A percentile compares a stretch with the other conserved stretches of the same genome.
phyloP scores from a whole-genome alignment of 1,140 invertebrate genomes.

The Cherax quadricarinatus region DNA sequence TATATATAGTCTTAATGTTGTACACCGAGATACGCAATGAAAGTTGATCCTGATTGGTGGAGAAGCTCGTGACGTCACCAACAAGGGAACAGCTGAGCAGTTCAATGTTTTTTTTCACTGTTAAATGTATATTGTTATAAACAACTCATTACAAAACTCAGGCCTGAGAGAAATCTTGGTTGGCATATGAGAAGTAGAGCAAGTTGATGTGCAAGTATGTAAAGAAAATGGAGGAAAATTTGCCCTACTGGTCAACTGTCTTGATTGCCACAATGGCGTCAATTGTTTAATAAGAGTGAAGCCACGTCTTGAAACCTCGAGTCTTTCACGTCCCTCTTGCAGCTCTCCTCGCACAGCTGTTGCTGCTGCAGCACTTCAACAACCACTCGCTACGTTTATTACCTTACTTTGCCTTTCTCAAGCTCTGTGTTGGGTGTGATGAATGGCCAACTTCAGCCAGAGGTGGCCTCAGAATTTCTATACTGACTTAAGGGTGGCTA shows the following conservation, averaged over 20 bases:
- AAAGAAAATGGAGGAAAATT: neutral
- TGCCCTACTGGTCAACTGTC: neutral
- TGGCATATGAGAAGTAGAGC: neutral
- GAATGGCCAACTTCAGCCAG: neutral
- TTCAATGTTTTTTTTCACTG: neutral
- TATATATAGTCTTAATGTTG: neutral
- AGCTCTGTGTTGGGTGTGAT: neutral
- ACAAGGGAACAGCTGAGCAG: neutral
- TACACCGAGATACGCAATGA: neutral
- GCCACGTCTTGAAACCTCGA: neutral
- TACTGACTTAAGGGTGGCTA: no score
- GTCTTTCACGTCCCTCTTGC: slow-evolving; percentile 12
- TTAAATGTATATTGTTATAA: neutral
- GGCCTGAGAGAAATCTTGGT: neutral
- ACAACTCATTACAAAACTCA: neutral
- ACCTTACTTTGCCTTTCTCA: neutral
- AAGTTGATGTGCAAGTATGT: neutral
- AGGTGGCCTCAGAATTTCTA: no score
- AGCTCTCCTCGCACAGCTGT: neutral
- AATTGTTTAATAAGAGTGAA: slow-evolving; percentile 1
- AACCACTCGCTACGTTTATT: neutral
- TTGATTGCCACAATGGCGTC: slow-evolving; percentile 8
- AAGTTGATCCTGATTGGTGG: slow-evolving; percentile 2
- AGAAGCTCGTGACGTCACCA: neutral
- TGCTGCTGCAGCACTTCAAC: neutral